Conservation (phyloP, 2,113 vertebrate genomes). For the Tragelaphus strepsiceros region DNA sequence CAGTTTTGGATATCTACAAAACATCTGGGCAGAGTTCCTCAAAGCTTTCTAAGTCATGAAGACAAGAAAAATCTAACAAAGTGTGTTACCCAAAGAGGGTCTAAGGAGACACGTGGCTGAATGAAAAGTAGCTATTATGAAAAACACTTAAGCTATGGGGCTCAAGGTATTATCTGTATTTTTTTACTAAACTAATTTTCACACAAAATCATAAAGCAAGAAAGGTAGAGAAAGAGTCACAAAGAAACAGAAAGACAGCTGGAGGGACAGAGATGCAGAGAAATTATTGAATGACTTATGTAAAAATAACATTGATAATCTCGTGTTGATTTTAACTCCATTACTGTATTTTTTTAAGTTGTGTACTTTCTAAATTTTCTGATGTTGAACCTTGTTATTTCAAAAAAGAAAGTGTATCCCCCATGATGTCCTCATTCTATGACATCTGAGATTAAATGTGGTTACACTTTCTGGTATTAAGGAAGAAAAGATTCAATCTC, state of each 20-base stretch:
- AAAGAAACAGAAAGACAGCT: neutral
- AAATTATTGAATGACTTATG: neutral
- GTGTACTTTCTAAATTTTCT: neutral
- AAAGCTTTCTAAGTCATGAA: neutral
- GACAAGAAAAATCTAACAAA: neutral
- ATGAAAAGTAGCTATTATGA: neutral
- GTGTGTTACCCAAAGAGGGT: neutral
- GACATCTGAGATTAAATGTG: neutral
- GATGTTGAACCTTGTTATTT: neutral
- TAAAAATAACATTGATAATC: neutral
- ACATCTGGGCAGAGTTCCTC: neutral
- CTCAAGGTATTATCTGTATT: neutral
- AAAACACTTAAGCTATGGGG: neutral
- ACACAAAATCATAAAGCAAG: neutral
- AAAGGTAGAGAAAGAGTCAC: neutral
- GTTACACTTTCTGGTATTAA: neutral
- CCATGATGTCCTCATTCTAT: neutral
- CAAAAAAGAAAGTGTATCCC: neutral
- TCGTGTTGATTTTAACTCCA: neutral
- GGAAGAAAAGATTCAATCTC: neutral
- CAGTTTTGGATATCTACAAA: neutral
- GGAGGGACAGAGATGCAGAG: neutral
- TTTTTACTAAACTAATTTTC: neutral
- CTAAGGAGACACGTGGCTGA: neutral
- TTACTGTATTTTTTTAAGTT: neutral